A percentile compares a stretch with the other conserved stretches of the same genome.
These are phyloP conservation scores for Rhegmatorhina hoffmannsi DNA, from an alignment of 2,113 vertebrate genomes.

Conservation along the genomic window DNA sequence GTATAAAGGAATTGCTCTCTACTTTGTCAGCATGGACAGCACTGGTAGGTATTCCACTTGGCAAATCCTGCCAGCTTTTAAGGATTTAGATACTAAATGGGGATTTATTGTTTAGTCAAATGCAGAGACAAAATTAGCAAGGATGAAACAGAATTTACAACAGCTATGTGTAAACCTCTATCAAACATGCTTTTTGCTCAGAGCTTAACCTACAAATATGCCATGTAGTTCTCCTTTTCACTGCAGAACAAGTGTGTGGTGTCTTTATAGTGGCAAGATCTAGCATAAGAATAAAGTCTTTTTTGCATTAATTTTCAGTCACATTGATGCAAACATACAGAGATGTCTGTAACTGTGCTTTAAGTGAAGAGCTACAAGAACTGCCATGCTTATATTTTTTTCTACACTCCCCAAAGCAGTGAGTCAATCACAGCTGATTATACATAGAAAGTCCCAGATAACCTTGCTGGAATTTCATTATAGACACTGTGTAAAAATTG, in stretches of 20 bases:
- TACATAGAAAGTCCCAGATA: background rate
- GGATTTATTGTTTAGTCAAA: constrained; percentile 24
- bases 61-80: background rate
- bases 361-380: background rate
- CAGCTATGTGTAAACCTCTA: background rate
- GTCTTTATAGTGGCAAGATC: background rate
- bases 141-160: constrained; percentile 34
- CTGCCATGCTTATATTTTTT: background rate
- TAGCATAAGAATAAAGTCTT: background rate
- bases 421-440: constrained; percentile 38
- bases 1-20: background rate
- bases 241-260: background rate
- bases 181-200: constrained; percentile 4
- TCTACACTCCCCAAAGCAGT: background rate
- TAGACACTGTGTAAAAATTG: background rate
- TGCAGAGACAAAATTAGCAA: constrained; percentile 12
- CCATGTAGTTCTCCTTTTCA: background rate
- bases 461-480: background rate
- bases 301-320: constrained; percentile 11
- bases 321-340: background rate
- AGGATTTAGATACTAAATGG: background rate
- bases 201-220: constrained; percentile 20
- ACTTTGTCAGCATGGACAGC: background rate
- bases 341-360: background rate
- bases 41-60: background rate